phyloP scores from a whole-genome alignment of 2,113 vertebrate genomes.

The Crotalus viridis region DNA sequence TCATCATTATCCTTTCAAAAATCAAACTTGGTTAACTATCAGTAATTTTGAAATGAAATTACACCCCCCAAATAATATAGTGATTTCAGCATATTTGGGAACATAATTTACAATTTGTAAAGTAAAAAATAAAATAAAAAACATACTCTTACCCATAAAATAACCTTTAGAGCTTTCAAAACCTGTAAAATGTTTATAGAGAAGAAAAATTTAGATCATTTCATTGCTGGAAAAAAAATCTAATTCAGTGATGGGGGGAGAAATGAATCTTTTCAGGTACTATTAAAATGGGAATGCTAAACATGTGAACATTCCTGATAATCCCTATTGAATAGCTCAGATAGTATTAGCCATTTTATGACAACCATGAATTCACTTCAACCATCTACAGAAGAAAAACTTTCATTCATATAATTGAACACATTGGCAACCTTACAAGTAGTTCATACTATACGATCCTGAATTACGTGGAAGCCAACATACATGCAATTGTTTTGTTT shows the following conservation, averaged over 20 bases:
- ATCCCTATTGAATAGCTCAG: neutral
- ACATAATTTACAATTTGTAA: neutral
- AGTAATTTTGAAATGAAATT: neutral
- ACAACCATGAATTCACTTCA: neutral
- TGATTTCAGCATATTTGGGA: neutral
- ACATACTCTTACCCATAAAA: neutral
- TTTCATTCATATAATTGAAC: no score
- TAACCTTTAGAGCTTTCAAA: neutral
- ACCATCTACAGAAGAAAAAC: neutral
- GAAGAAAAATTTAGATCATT: neutral
- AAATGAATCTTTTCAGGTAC: neutral
- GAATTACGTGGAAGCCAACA: no score
- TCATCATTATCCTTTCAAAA: neutral
- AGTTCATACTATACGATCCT: no score
- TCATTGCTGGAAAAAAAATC: neutral
- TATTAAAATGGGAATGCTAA: neutral
- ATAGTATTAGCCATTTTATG: neutral
- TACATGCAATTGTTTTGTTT: neutral
- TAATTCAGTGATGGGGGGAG: neutral
- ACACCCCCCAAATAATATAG: neutral
- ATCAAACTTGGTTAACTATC: neutral
- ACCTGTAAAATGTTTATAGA: neutral
- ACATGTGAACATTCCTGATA: neutral
- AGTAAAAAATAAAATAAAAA: neutral
- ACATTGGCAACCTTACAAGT: no score